A percentile compares a stretch with the other conserved stretches of the same genome.
phyloP scores from a whole-genome alignment of 2,113 vertebrate species.

The Atherinomorus stipes region DNA sequence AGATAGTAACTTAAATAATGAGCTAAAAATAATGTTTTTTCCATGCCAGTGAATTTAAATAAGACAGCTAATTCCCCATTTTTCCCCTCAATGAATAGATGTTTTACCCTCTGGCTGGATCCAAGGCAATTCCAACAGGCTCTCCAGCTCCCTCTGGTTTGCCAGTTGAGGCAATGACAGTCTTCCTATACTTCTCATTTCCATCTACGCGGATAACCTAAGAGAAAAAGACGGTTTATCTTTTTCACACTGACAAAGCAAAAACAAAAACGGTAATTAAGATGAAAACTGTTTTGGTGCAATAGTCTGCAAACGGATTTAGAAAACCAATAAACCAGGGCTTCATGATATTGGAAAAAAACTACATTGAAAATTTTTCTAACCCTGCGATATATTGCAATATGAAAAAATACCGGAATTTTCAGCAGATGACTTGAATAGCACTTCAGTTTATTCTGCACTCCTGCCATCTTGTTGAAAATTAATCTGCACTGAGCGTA shows the following conservation, averaged over 20 bases:
- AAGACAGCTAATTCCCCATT: not conserved
- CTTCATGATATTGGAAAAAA: too few relatives aligned
- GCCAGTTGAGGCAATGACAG: constrained; percentile 76
- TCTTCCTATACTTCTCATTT: constrained; percentile 76
- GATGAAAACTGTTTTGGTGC: not conserved
- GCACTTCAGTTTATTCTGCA: too few relatives aligned
- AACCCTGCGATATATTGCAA: too few relatives aligned
- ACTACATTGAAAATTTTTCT: too few relatives aligned
- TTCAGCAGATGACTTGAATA: too few relatives aligned
- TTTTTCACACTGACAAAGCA: not conserved
- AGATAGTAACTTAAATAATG: too few relatives aligned
- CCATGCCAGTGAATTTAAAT: not conserved
- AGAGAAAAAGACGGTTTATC: not conserved
- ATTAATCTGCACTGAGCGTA: too few relatives aligned
- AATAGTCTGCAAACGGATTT: too few relatives aligned
- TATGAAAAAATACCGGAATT: too few relatives aligned
- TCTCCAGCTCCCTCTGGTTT: constrained; percentile 78
- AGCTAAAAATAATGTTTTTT: not conserved
- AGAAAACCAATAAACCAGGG: too few relatives aligned
- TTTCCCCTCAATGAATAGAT: not conserved
- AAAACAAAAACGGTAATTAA: not conserved
- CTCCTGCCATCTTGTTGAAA: too few relatives aligned
- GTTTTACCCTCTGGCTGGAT: constrained; percentile 79
- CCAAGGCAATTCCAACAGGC: constrained; percentile 77
- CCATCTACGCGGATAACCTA: constrained; percentile 83